Evolutionary conservation across 2,113 vertebrate genomes (phyloP), one percentile per base, ranked within the genome.

Genomic region (Sorex araneus): DNA sequence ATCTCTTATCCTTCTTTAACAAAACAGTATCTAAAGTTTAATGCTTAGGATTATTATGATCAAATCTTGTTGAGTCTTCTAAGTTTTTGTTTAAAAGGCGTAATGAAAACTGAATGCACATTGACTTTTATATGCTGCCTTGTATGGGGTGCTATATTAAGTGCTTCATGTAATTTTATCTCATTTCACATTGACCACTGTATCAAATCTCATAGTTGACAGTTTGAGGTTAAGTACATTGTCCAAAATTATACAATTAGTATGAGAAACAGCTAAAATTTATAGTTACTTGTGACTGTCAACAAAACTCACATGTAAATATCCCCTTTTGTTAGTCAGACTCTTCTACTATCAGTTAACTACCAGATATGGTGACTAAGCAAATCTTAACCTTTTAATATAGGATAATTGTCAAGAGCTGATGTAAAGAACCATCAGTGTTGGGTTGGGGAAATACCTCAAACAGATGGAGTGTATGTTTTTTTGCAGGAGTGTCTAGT

Each of bases 101-200:
- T 84, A 91, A 85, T 90, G 57, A n/a, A 74, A 79, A 73, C 40
- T 93, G 82, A 84, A 80, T 21, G 64, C 79, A 15, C 36, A 92
- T 63, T 90, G 75, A 75, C 79, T 93, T 79, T 60, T 60, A 60
- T 92, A 19, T 92, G 64, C 69, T 79, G 6, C 7, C 71, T 28
- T 73, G 18, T 85, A 34, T 76, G n/a, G 7, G 32, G 43, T 67
- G n/a, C 54, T 90, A 16, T 71, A 3, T 78, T 95, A 69, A 54
- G 34, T 96, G 50, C 67, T 84, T 90, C 89, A 54, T 25, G 7
- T 83, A 85, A 90, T 80, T 60, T 71, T 76, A 95, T 85, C 25
- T 86, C 36, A 75, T 79, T 90, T 83, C 54, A 63, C 83, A 28
- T 80, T 94, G 84, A 71, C 32, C 43, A 67, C 71, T 63, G 23